Percentiles rank a stretch among this genome's conserved stretches.
These are phyloP conservation scores for Parascotia fuliginaria DNA, from an alignment of 2,888 invertebrate genomes.

Conservation along the genomic window DNA sequence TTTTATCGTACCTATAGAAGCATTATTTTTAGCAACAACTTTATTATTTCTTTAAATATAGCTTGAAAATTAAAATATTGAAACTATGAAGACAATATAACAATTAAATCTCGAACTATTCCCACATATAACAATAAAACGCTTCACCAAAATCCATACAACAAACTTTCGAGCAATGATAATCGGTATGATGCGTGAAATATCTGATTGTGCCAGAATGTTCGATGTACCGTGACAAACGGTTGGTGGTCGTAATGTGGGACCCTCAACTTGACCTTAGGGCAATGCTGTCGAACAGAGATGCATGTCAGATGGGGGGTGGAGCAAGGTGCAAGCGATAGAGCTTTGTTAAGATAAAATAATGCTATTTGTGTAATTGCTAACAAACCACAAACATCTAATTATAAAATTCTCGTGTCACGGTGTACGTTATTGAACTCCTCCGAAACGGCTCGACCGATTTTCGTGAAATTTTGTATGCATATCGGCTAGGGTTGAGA, in stretches of 20 bases:
- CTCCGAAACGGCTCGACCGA: too few species aligned
- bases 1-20: too few species aligned
- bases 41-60: too few species aligned
- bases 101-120: neutral
- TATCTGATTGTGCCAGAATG: constrained; percentile 25
- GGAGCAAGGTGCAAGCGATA: neutral
- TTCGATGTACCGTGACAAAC: constrained; percentile 20
- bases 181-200: constrained; percentile 15
- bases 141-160: neutral
- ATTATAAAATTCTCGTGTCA: too few species aligned
- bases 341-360: neutral
- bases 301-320: constrained; percentile 33
- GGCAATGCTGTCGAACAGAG: constrained; percentile 37
- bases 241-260: constrained; percentile 41
- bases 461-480: too few species aligned
- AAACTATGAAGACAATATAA: too few species aligned
- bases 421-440: too few species aligned
- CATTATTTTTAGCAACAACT: too few species aligned
- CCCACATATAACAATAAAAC: neutral
- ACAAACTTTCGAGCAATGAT: constrained; percentile 1
- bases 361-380: too few species aligned
- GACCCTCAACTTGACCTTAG: constrained; percentile 53
- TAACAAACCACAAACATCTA: too few species aligned
- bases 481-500: too few species aligned
- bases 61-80: too few species aligned